phyloP scores from a whole-genome alignment of 2,888 invertebrate genomes.

The Mimachlamys varia region DNA sequence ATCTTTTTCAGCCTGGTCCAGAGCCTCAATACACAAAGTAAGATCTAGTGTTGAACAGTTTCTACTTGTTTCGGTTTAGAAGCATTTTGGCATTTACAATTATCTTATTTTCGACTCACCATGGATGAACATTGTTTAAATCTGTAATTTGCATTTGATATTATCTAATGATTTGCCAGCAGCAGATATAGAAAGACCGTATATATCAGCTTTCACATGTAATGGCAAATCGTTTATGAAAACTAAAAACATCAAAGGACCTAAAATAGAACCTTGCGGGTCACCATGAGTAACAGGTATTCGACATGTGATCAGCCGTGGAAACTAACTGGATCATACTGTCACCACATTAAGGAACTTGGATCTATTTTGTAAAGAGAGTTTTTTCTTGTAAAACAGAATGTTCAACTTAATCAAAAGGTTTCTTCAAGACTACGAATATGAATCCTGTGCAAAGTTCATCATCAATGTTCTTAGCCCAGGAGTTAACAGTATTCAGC shows the following conservation, averaged over 20 bases:
- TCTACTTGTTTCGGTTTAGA: too few relatives aligned
- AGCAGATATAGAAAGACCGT: neutral
- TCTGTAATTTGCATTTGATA: neutral
- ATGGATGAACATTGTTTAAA: neutral
- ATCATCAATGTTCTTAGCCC: neutral
- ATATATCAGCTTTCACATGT: neutral
- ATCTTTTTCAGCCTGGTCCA: neutral
- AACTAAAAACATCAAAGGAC: too few relatives aligned
- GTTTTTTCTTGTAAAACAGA: neutral
- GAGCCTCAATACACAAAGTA: neutral
- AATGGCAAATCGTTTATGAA: neutral
- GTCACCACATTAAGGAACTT: neutral
- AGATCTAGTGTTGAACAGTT: neutral
- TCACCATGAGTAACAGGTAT: neutral
- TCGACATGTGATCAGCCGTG: neutral
- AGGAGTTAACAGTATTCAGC: neutral
- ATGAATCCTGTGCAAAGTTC: neutral
- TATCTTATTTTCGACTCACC: neutral
- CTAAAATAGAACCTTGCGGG: neutral
- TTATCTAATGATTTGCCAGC: neutral
- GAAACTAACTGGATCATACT: neutral
- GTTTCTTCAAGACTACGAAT: neutral
- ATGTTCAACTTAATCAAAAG: neutral
- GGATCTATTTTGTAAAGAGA: neutral
- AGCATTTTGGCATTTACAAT: neutral